Percentiles rank a stretch among this genome's conserved stretches.
Conservation (phyloP, 2,797 vertebrate species). For the Orestias chungarensis region DNA sequence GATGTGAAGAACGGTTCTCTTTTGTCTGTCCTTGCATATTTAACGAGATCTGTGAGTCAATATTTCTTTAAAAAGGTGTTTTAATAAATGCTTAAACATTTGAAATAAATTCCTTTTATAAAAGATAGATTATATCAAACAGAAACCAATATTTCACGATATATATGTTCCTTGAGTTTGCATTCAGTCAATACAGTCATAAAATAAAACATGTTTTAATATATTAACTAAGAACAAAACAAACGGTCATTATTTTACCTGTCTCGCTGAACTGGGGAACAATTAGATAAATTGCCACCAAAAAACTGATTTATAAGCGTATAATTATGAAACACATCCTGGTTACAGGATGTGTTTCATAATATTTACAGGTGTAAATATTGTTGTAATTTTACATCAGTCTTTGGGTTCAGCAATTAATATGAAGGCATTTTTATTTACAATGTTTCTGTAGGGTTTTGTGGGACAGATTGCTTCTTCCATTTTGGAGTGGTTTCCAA, state of each 20-base stretch:
- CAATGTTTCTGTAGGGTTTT: constrained; percentile 58
- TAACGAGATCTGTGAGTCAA: too few species aligned
- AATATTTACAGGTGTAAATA: too few species aligned
- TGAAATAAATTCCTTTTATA: not conserved
- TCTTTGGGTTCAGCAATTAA: constrained; percentile 38
- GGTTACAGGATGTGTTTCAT: constrained; percentile 15
- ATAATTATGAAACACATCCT: constrained; percentile 12
- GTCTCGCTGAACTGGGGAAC: constrained; percentile 46
- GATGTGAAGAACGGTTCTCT: not conserved
- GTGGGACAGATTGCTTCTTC: constrained; percentile 63
- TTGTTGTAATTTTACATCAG: constrained; percentile 28
- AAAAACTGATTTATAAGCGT: constrained; percentile 33
- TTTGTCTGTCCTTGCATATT: not conserved
- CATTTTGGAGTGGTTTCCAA: constrained; percentile 54
- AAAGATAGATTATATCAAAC: constrained; percentile 10
- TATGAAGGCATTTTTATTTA: constrained; percentile 13
- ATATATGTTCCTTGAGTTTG: not conserved
- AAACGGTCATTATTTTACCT: constrained; percentile 26
- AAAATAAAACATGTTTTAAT: constrained; percentile 25
- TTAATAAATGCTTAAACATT: not conserved
- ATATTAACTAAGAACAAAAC: constrained; percentile 10
- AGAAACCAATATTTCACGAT: not conserved
- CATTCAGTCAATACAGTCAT: constrained; percentile 32
- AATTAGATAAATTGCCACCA: constrained; percentile 42
- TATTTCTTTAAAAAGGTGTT: not conserved